Evolutionary conservation across 2,888 invertebrate species (phyloP).

Genomic region (Anticlea derivata): DNA sequence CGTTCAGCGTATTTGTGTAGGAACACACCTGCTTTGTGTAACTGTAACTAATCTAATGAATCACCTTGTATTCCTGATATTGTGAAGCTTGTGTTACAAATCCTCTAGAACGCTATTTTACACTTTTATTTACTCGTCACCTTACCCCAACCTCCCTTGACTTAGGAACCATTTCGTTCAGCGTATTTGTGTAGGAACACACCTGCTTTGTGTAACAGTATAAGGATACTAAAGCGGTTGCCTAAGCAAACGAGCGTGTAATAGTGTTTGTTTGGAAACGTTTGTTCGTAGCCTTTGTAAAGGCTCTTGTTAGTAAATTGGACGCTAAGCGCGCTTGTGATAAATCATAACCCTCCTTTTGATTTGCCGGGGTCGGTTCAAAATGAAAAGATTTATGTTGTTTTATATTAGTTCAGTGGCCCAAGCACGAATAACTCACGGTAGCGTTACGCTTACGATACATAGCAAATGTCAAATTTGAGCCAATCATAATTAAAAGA

Average conservation of each 20-base stretch:
- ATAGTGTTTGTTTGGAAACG: conserved; percentile 30
- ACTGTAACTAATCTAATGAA: no score
- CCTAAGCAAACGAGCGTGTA: conserved; percentile 33
- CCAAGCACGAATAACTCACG: no score
- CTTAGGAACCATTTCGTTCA: conserved; percentile 24
- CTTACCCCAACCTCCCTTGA: conserved; percentile 23
- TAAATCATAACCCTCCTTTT: background rate
- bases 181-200: conserved; percentile 34
- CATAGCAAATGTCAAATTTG: no score
- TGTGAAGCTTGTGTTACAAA: no score
- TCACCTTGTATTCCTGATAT: no score
- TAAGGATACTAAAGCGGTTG: conserved; percentile 31
- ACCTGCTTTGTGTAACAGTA: conserved; percentile 28
- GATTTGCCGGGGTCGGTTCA: no score
- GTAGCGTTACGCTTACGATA: no score
- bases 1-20: conserved; percentile 31
- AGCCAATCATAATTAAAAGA: no score
- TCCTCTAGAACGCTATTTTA: background rate
- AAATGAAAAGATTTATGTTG: no score
- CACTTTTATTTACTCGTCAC: conserved; percentile 14
- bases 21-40: conserved; percentile 31
- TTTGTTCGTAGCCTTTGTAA: conserved; percentile 12
- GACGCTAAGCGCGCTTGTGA: conserved; percentile 1
- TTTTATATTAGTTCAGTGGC: no score
- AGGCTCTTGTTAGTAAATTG: conserved; percentile 6